Percentiles rank a stretch among this genome's conserved stretches.
Evolutionary conservation across 2,113 vertebrate species (phyloP).

Genomic region (Chunga burmeisteri): DNA sequence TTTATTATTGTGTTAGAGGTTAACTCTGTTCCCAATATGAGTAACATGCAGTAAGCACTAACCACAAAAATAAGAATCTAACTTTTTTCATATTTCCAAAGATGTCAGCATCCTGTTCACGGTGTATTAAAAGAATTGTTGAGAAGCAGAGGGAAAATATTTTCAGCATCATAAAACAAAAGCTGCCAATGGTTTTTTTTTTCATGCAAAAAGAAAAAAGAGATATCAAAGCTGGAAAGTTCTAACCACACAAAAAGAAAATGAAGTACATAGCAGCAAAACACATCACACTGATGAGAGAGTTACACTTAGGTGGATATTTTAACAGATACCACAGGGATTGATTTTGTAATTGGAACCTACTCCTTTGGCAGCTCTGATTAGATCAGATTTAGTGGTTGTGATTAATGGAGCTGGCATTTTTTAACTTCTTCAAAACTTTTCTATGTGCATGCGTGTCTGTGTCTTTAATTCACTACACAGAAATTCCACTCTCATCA

Average conservation of each 20-base stretch:
- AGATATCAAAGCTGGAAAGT: not conserved
- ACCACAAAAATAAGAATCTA: not conserved
- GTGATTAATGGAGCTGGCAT: not conserved
- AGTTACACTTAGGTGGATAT: not conserved
- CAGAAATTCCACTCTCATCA: slow-evolving; percentile 13
- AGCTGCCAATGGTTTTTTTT: not conserved
- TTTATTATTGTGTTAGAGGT: not conserved
- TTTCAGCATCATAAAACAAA: not conserved
- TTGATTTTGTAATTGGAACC: not conserved
- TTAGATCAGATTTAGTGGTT: not conserved
- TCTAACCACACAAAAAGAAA: not conserved
- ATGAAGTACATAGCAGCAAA: not conserved
- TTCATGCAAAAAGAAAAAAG: not conserved
- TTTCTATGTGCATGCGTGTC: not conserved
- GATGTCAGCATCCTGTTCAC: not conserved
- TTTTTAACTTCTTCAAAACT: not conserved
- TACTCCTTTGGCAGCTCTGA: not conserved
- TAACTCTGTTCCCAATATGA: not conserved
- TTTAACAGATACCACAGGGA: not conserved
- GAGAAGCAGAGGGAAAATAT: not conserved
- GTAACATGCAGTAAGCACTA: not conserved
- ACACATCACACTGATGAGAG: slow-evolving; percentile 2
- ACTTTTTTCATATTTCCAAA: not conserved
- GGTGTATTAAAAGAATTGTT: not conserved
- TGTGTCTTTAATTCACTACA: not conserved